Evolutionary conservation across 2,888 invertebrate species (phyloP).

Genomic region (Gortyna flavago): DNA sequence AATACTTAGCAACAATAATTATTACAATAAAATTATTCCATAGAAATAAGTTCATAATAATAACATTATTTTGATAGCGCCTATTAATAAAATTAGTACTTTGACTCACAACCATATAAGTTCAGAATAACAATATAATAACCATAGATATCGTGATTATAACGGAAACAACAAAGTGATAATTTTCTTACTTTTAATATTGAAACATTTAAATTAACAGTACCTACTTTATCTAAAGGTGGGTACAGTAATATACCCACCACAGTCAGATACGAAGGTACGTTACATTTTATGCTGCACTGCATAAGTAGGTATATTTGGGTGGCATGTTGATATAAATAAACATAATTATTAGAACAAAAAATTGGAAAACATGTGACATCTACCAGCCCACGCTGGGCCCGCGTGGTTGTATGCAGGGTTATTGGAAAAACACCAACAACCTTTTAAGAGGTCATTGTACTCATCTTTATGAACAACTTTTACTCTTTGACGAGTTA

Average conservation of each 20-base stretch:
- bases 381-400: not conserved
- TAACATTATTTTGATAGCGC: constrained; percentile 19
- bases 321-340: no score
- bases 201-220: constrained; percentile 26
- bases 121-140: constrained; percentile 21
- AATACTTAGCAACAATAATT: constrained; percentile 20
- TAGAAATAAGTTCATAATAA: constrained; percentile 30
- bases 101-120: constrained; percentile 18
- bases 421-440: no score
- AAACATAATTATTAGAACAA: no score
- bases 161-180: constrained; percentile 51
- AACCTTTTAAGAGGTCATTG: no score
- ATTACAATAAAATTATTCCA: not conserved
- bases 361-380: not conserved
- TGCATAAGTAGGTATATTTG: not conserved
- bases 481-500: no score
- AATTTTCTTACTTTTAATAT: constrained; percentile 29
- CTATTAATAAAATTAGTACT: constrained; percentile 1
- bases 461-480: no score
- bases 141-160: no score
- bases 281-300: not conserved
- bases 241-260: not conserved
- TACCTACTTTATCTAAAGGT: constrained; percentile 1
- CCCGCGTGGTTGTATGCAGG: not conserved
- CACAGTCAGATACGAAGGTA: no score